Evolutionary conservation across 2,113 vertebrate genomes (phyloP).

Genomic region (Malurus alboscapulatus): DNA sequence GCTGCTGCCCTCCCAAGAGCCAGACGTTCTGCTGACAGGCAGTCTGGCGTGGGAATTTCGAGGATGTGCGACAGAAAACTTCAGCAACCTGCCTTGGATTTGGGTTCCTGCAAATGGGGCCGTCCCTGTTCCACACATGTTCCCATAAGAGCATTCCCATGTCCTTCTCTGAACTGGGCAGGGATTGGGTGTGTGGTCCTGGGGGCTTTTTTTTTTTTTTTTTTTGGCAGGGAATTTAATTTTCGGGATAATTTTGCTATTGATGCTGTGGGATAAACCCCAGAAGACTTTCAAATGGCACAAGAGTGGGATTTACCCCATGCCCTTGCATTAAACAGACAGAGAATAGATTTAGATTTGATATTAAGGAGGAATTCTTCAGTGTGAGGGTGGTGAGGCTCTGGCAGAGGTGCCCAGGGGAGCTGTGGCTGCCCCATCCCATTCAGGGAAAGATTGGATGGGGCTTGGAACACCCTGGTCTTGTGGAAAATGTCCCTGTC

Average conservation of each 20-base stretch:
- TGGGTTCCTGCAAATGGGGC: neutral
- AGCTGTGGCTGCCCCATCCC: neutral
- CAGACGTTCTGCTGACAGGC: neutral
- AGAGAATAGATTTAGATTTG: neutral
- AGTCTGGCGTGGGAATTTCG: neutral
- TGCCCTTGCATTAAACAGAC: neutral
- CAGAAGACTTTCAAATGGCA: neutral
- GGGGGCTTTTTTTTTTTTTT: neutral
- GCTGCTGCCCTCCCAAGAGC: neutral
- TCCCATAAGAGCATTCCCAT: rapidly evolving
- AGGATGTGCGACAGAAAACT: neutral
- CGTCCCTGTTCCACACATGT: neutral
- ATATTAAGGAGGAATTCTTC: neutral
- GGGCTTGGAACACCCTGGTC: neutral
- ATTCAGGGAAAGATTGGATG: neutral
- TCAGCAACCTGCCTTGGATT: neutral
- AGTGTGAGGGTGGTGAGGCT: neutral
- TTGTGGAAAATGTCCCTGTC: neutral
- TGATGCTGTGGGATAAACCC: neutral
- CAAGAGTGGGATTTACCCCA: neutral
- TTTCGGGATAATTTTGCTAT: neutral
- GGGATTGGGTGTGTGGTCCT: neutral
- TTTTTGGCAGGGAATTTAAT: neutral
- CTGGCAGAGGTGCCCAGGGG: neutral
- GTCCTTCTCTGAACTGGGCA: neutral